Percentiles rank a stretch among this genome's conserved stretches.
Evolutionary conservation across 2,113 vertebrate genomes (phyloP).

Genomic region (Alligator sinensis): DNA sequence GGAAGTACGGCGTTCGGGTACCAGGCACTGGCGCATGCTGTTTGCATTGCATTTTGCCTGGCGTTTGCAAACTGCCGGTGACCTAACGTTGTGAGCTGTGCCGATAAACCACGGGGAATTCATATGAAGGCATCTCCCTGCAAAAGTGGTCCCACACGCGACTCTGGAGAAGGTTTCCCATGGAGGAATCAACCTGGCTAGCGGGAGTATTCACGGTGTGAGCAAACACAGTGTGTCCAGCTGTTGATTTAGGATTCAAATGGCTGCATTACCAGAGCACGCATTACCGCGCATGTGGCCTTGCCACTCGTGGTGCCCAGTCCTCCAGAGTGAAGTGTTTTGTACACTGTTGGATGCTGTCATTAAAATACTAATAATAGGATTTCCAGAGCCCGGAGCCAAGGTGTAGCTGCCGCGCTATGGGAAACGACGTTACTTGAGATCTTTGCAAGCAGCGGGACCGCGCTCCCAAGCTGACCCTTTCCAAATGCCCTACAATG

Average conservation of each 20-base stretch:
- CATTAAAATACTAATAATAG: background rate
- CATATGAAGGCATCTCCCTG: background rate
- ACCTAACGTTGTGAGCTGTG: background rate
- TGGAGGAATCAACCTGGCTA: too few relatives aligned
- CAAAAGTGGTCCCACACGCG: background rate
- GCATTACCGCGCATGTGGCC: background rate
- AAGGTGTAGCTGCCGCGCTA: background rate
- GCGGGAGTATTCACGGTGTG: too few relatives aligned
- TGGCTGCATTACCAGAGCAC: too few relatives aligned
- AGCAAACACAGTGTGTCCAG: background rate
- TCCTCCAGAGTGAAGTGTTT: background rate
- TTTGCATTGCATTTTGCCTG: background rate
- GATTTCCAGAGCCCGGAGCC: background rate
- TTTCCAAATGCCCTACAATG: rapidly evolving
- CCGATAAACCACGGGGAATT: background rate
- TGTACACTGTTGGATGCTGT: background rate
- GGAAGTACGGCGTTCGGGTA: background rate
- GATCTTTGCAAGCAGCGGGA: background rate
- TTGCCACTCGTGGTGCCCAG: background rate
- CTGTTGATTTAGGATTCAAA: too few relatives aligned
- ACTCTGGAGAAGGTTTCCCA: too few relatives aligned
- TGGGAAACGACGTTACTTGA: background rate
- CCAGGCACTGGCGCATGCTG: background rate
- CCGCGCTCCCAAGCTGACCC: background rate
- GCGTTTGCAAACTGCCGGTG: rapidly evolving